Conservation (phyloP, 2,113 vertebrate species). For the Dromas ardeola region DNA sequence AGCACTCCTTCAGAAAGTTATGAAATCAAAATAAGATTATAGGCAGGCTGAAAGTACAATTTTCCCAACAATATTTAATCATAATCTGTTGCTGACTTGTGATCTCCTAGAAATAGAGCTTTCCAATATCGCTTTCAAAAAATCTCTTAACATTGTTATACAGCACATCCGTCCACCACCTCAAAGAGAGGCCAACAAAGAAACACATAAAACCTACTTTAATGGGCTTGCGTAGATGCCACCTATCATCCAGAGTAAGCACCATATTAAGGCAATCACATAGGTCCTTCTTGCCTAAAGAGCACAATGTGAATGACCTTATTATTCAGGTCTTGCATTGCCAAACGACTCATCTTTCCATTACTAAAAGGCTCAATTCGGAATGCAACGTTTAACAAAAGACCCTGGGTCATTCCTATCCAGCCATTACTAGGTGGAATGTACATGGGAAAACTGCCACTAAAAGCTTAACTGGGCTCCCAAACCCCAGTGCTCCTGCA, state of each 20-base stretch:
- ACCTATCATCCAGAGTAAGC: neutral
- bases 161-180: neutral
- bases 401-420: neutral
- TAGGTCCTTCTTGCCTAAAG: neutral
- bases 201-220: neutral
- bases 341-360: constrained; percentile 10
- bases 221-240: neutral
- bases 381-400: neutral
- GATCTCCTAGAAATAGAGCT: neutral
- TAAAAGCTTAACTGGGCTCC: neutral
- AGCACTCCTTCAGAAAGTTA: neutral
- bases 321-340: neutral
- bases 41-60: neutral
- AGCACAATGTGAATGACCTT: neutral
- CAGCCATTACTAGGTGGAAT: neutral
- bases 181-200: neutral
- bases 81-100: neutral
- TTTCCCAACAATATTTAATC: neutral
- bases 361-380: neutral
- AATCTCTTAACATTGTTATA: neutral
- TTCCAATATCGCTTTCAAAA: neutral
- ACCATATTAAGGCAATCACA: neutral
- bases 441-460: neutral
- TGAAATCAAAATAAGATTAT: neutral
- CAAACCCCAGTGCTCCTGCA: neutral